Evolutionary conservation across 1,140 invertebrate species (phyloP), one percentile per base, ranked within the genome.

Genomic region (Frieseomelitta varia): DNA sequence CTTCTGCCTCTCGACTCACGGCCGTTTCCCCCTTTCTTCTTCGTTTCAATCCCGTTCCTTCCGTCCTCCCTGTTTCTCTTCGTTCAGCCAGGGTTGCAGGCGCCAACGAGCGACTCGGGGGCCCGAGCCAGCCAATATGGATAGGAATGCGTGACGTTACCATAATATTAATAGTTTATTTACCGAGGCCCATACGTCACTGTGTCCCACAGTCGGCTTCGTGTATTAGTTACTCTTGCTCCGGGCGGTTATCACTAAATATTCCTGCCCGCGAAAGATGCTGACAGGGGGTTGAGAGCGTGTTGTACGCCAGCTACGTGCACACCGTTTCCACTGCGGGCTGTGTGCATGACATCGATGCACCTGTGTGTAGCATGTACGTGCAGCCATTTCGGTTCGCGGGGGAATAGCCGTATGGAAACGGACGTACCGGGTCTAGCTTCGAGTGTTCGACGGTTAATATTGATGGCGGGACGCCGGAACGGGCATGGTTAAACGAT

Each of bases 131-230:
- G 90, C 94, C 94, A 94, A 94, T 94, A 94, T 94, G 93, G 93
- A 94, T 94, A 94, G 93, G 94, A 94, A 94, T 94, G 94, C 93
- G 91, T 93, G 94, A 94, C 92, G 93, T 94, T 94, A 94, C 93
- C 93, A 94, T 94, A 94, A 94, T 94, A 94, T 94, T 94, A 94
- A 94, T 94, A 94, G 94, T 94, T 94, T 94, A 94, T 94, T 94
- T 94, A 94, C 92, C 91, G 91, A 93, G 88, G 93, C 91, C 94
- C 93, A 94, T 94, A 94, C 93, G 94, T 94, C 94, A 94, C 94
- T 86, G 76, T 81, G 90, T 90, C 90, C 87, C 87, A 77, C 74
- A 81, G 76, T 85, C 89, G 69, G 86, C 88, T 85, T 73, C 86
- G 79, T 89, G 89, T 91, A 91, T 91, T 92, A 92, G 91, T 91